A percentile compares a stretch with the other conserved stretches of the same genome.
These are phyloP conservation scores for Otolemur crassicaudatus DNA, from an alignment of 2,797 vertebrate species.

Conservation along the genomic window DNA sequence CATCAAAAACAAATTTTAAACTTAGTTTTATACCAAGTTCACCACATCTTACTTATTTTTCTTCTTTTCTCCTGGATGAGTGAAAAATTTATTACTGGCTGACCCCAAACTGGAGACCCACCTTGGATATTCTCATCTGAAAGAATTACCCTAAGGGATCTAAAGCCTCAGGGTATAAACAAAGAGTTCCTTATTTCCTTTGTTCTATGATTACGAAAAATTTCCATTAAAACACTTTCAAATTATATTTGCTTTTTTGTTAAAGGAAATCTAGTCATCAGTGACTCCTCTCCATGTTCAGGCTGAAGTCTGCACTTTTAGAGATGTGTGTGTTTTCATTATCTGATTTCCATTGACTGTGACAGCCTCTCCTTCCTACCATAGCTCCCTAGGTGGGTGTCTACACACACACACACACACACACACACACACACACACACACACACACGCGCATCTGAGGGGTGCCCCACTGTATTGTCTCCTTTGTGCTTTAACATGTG, in stretches of 20 bases:
- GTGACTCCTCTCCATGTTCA: neutral
- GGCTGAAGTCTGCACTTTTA: neutral
- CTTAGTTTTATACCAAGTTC: neutral
- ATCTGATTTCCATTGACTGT: neutral
- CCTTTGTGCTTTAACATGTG: neutral
- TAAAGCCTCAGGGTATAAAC: neutral
- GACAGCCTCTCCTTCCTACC: neutral
- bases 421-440: rapidly evolving
- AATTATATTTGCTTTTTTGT: neutral
- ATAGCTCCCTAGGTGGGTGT: neutral
- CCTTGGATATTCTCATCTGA: neutral
- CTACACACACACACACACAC: rapidly evolving
- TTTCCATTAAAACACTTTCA: neutral
- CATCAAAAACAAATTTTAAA: neutral
- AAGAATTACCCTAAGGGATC: neutral
- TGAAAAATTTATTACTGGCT: neutral
- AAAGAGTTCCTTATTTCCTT: neutral
- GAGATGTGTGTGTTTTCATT: neutral
- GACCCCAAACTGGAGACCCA: neutral
- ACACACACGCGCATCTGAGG: no score
- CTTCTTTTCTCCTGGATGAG: neutral
- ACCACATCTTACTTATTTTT: neutral
- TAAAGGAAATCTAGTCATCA: neutral
- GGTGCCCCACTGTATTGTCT: neutral
- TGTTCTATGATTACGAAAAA: neutral